A percentile compares a stretch with the other conserved stretches of the same genome.
phyloP scores from a whole-genome alignment of 2,797 vertebrate genomes.

The Falco berigora region DNA sequence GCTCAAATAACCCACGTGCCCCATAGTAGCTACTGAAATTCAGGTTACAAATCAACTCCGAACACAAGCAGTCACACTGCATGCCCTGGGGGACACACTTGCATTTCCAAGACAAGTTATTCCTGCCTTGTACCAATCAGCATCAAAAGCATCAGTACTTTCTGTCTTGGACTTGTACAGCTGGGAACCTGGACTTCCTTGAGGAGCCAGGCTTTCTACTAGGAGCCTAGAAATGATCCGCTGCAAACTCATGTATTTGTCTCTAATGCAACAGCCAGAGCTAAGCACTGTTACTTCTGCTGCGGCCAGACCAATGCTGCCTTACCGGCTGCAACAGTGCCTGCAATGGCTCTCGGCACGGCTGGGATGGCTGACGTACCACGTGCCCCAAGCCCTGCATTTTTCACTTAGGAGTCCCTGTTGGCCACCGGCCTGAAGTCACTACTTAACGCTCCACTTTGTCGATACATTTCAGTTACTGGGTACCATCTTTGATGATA shows the following conservation, averaged over 20 bases:
- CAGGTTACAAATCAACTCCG: background rate
- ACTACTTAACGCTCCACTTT: background rate
- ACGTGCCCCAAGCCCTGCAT: background rate
- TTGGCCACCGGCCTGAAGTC: background rate
- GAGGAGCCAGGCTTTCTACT: background rate
- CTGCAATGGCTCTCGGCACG: background rate
- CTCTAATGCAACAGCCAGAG: background rate
- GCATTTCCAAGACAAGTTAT: slow-evolving; percentile 5
- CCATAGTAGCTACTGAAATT: background rate
- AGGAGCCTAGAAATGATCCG: background rate
- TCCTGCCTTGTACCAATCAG: background rate
- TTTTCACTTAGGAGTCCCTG: background rate
- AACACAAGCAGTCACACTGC: background rate
- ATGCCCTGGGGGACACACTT: background rate
- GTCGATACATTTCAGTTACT: background rate
- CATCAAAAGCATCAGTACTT: background rate
- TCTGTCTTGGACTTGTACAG: background rate
- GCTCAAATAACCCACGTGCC: background rate
- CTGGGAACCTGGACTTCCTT: background rate
- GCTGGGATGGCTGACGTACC: background rate
- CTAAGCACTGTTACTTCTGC: background rate
- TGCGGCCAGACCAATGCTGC: background rate
- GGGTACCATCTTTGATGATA: background rate
- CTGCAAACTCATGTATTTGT: background rate
- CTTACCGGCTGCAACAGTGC: background rate